phyloP scores from a whole-genome alignment of 2,888 invertebrate species.

The Unio delphinus region DNA sequence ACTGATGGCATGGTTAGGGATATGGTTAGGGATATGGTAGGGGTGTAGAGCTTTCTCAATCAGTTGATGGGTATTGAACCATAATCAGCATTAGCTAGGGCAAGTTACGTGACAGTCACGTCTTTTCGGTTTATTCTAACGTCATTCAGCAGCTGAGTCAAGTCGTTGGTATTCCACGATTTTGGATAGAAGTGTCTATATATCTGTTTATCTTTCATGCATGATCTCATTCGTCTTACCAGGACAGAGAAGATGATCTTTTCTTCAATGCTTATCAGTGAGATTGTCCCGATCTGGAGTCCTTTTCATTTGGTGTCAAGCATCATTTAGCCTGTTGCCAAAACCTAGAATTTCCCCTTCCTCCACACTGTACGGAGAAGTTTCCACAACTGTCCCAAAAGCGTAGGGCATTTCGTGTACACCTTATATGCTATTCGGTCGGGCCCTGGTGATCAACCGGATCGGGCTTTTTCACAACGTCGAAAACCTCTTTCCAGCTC shows the following conservation, averaged over 20 bases:
- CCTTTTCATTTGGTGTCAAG: constrained; percentile 17
- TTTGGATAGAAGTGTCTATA: constrained; percentile 20
- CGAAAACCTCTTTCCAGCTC: constrained; percentile 9
- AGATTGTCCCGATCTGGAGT: constrained; percentile 21
- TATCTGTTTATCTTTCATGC: constrained; percentile 16
- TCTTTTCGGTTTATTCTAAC: constrained; percentile 7
- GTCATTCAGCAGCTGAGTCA: constrained; percentile 16
- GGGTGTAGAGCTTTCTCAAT: too few relatives aligned
- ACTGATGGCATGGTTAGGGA: too few relatives aligned
- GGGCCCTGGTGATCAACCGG: constrained; percentile 17
- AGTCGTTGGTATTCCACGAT: constrained; percentile 15
- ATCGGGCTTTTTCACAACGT: constrained; percentile 11
- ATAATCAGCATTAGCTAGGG: constrained; percentile 4
- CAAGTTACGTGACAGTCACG: constrained; percentile 3
- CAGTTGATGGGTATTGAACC: background rate
- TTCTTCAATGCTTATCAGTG: constrained; percentile 20
- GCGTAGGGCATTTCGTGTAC: constrained; percentile 22
- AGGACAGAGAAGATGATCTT: constrained; percentile 24
- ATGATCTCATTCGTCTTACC: constrained; percentile 10
- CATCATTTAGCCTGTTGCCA: constrained; percentile 15
- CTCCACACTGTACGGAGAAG: constrained; percentile 13
- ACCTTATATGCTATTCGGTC: constrained; percentile 17
- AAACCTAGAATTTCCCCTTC: constrained; percentile 9
- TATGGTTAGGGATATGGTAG: too few relatives aligned
- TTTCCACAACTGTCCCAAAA: constrained; percentile 12